Conservation (phyloP, 2,113 vertebrate genomes). For the Corydoras sp. region DNA sequence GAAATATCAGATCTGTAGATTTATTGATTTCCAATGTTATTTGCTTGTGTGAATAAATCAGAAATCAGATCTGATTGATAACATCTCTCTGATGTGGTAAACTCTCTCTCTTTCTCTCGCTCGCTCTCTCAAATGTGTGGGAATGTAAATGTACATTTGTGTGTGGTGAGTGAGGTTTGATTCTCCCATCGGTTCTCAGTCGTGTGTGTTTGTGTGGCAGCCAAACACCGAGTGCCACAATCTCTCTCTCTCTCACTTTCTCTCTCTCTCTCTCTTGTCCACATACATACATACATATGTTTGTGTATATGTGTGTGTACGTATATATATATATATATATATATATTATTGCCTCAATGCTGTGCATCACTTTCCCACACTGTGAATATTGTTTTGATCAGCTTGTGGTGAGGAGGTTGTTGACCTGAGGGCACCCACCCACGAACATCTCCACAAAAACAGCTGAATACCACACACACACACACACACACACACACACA, state of each 20-base stretch:
- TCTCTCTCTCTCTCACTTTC: no score
- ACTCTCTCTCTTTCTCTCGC: neutral
- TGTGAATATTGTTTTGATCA: slow-evolving; percentile 33
- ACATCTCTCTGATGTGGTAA: neutral
- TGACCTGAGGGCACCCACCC: slow-evolving; percentile 1
- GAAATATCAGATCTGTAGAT: no score
- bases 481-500: neutral
- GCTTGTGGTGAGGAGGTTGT: slow-evolving; percentile 27
- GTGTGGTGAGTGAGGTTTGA: slow-evolving; percentile 13
- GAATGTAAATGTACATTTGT: slow-evolving; percentile 3
- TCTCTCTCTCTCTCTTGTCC: no score
- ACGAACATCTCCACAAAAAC: neutral
- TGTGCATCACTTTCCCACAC: slow-evolving; percentile 13
- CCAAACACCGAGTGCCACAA: no score
- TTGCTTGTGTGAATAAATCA: no score
- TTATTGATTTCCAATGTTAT: no score
- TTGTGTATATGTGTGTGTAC: neutral
- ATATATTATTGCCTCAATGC: neutral
- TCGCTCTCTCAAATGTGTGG: neutral
- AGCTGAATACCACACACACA: neutral
- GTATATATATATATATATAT: neutral
- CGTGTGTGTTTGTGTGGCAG: neutral
- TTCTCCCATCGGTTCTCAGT: neutral
- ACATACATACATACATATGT: neutral
- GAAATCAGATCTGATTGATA: no score